A percentile compares a stretch with the other conserved stretches of the same genome.
phyloP scores from a whole-genome alignment of 2,888 invertebrate species.

The Deilephila elpenor region DNA sequence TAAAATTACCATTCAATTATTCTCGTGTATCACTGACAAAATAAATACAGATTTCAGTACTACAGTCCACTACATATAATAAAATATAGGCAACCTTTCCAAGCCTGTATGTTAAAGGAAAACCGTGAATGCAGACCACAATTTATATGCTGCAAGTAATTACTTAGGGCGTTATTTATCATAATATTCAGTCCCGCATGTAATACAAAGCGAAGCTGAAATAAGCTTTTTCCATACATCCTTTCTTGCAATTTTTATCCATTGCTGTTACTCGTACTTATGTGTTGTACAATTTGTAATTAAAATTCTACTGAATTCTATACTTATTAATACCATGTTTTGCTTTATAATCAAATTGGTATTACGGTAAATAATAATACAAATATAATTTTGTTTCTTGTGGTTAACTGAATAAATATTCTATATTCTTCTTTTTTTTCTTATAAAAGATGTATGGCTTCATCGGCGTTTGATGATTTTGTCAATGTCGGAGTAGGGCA shows the following conservation, averaged over 20 bases:
- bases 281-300: neutral
- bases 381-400: too few relatives aligned
- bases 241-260: neutral
- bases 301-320: too few relatives aligned
- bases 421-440: too few relatives aligned
- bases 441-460: too few relatives aligned
- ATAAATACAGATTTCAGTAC: neutral
- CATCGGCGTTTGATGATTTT: too few relatives aligned
- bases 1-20: too few relatives aligned
- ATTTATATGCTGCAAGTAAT: constrained; percentile 24
- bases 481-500: too few relatives aligned
- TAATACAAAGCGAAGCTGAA: constrained; percentile 8
- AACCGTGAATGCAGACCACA: constrained; percentile 12
- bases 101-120: constrained; percentile 11
- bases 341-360: too few relatives aligned
- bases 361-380: too few relatives aligned
- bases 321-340: too few relatives aligned
- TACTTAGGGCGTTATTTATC: constrained; percentile 23
- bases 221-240: neutral
- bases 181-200: constrained; percentile 15
- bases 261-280: neutral
- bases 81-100: neutral
- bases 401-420: too few relatives aligned
- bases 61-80: neutral
- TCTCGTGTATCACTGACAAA: too few relatives aligned